Evolutionary conservation across 2,888 invertebrate genomes (phyloP).

Genomic region (Volucella inflata): DNA sequence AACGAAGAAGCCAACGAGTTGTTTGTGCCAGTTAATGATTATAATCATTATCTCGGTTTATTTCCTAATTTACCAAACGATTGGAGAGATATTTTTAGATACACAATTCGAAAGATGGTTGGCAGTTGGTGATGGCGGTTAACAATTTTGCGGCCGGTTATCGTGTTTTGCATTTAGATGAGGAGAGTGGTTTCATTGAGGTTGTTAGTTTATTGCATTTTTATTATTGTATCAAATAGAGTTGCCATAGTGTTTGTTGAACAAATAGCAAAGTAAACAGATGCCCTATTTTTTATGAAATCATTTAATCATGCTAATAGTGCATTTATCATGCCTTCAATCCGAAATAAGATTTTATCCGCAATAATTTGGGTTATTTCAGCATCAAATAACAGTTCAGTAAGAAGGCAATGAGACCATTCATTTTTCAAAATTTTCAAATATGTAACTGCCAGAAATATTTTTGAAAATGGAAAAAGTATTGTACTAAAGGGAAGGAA

Average conservation of each 20-base stretch:
- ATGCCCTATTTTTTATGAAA: too few species aligned
- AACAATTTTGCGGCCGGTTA: too few species aligned
- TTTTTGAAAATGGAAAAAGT: too few species aligned
- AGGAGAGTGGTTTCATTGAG: neutral
- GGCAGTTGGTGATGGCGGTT: neutral
- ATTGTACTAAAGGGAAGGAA: neutral
- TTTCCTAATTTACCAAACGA: neutral
- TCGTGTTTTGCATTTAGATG: slow-evolving; percentile 4
- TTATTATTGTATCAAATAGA: neutral
- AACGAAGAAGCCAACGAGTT: neutral
- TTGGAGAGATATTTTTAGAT: slow-evolving; percentile 15
- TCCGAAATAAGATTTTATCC: neutral
- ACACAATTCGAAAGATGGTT: slow-evolving; percentile 13
- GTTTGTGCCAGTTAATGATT: neutral
- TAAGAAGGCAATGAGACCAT: too few species aligned
- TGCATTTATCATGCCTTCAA: too few species aligned
- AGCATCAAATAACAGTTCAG: too few species aligned
- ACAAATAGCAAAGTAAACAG: neutral
- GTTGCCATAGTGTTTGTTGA: neutral
- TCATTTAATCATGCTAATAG: too few species aligned
- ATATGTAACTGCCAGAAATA: too few species aligned
- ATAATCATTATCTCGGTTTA: neutral
- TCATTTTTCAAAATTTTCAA: too few species aligned
- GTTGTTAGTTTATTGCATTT: slow-evolving; percentile 9
- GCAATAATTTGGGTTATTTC: too few species aligned